Percentiles rank a stretch among this genome's conserved stretches.
Evolutionary conservation across 1,140 invertebrate species (phyloP).

Genomic region (Drosophila tani): DNA sequence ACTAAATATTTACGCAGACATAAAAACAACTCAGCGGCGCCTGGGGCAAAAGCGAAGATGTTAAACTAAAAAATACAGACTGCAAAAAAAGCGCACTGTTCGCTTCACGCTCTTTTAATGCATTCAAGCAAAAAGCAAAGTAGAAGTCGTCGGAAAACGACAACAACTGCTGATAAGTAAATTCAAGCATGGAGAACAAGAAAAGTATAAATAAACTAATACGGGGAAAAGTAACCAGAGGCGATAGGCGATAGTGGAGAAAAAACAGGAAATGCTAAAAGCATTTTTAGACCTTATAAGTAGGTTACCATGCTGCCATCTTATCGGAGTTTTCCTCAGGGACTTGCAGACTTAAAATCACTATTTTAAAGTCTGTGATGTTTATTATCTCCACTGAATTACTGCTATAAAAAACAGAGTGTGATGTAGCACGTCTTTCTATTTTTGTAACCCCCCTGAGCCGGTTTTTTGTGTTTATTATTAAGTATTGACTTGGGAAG

Average conservation of each 20-base stretch:
- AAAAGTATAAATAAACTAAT: slow-evolving; percentile 12
- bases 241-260: slow-evolving; percentile 7
- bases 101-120: slow-evolving; percentile 51
- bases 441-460: not conserved
- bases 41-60: slow-evolving; percentile 6
- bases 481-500: not conserved
- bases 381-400: too few species aligned
- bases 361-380: too few species aligned
- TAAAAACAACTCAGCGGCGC: slow-evolving; percentile 8
- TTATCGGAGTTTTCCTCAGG: slow-evolving; percentile 2
- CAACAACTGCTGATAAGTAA: slow-evolving; percentile 44
- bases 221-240: not conserved
- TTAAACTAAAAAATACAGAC: slow-evolving; percentile 17
- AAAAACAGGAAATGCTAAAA: slow-evolving; percentile 20
- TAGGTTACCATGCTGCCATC: slow-evolving; percentile 3
- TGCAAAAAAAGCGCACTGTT: slow-evolving; percentile 19
- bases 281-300: not conserved
- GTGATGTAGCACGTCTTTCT: not conserved
- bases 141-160: slow-evolving; percentile 1
- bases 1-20: slow-evolving; percentile 48
- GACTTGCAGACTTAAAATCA: not conserved
- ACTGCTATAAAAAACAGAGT: not conserved
- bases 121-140: slow-evolving; percentile 30
- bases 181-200: slow-evolving; percentile 9
- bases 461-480: not conserved